Evolutionary conservation across 2,888 invertebrate genomes (phyloP).

Genomic region (Apoderus coryli): DNA sequence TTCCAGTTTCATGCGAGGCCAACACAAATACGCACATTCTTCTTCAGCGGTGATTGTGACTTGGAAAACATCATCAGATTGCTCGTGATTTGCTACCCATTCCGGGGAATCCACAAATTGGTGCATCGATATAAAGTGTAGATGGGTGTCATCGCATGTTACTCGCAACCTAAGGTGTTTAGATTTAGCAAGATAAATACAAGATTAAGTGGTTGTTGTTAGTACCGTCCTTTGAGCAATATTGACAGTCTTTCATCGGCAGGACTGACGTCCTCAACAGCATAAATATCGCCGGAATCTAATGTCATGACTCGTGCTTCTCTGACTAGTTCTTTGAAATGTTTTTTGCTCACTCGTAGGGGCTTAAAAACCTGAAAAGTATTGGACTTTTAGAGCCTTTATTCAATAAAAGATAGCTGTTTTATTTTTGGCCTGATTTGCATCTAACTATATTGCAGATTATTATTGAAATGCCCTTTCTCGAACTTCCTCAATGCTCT

Average conservation of each 20-base stretch:
- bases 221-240: slow-evolving; percentile 70
- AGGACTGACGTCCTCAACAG: slow-evolving; percentile 62
- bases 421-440: no score
- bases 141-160: slow-evolving; percentile 67
- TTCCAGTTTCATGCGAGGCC: slow-evolving; percentile 63
- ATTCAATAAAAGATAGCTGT: no score
- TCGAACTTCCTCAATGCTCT: no score
- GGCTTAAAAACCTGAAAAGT: slow-evolving; percentile 51
- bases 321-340: slow-evolving; percentile 62
- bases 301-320: slow-evolving; percentile 56
- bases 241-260: slow-evolving; percentile 69
- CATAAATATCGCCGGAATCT: slow-evolving; percentile 63
- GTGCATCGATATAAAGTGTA: slow-evolving; percentile 64
- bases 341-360: slow-evolving; percentile 62
- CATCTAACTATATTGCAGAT: no score
- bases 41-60: slow-evolving; percentile 68
- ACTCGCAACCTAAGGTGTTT: slow-evolving; percentile 50
- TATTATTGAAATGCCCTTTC: no score
- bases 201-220: neutral
- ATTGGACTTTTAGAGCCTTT: no score
- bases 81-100: slow-evolving; percentile 70
- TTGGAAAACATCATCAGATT: slow-evolving; percentile 58
- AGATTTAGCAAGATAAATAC: neutral
- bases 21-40: slow-evolving; percentile 60
- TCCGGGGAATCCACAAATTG: slow-evolving; percentile 85